These are phyloP conservation scores for Telmatherina bonti DNA, from an alignment of 2,797 vertebrate species.

Conservation along the genomic window DNA sequence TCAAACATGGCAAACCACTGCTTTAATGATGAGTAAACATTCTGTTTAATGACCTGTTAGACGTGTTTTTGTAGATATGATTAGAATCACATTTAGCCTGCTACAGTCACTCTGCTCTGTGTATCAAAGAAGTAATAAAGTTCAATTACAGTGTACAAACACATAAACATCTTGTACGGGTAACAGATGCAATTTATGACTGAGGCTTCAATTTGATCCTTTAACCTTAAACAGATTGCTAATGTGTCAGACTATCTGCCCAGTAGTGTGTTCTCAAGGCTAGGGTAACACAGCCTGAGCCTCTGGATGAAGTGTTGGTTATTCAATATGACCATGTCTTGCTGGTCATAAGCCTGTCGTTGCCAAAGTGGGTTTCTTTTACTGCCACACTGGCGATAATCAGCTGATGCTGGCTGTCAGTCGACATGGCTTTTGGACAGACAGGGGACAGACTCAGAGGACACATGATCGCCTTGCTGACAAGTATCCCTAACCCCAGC, in stretches of 20 bases:
- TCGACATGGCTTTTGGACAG: slow-evolving; percentile 62
- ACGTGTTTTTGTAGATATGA: slow-evolving; percentile 39
- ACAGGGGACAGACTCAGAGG: slow-evolving; percentile 73
- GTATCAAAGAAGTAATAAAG: slow-evolving; percentile 60
- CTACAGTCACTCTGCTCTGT: slow-evolving; percentile 17
- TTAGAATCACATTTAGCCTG: slow-evolving; percentile 30
- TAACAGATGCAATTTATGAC: slow-evolving; percentile 75
- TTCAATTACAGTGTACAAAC: slow-evolving; percentile 63
- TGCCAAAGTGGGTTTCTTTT: slow-evolving; percentile 81
- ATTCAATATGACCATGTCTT: slow-evolving; percentile 76
- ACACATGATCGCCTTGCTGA: slow-evolving; percentile 74
- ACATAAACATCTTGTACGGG: slow-evolving; percentile 70
- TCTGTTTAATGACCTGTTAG: slow-evolving; percentile 53
- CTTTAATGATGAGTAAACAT: slow-evolving; percentile 53
- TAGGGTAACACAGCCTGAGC: slow-evolving; percentile 63
- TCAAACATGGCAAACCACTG: slow-evolving; percentile 53
- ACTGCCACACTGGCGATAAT: slow-evolving; percentile 81
- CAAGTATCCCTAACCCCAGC: slow-evolving; percentile 78
- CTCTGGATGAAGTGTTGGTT: slow-evolving; percentile 76
- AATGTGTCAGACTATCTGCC: slow-evolving; percentile 78
- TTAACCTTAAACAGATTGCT: slow-evolving; percentile 80
- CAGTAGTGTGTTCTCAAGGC: slow-evolving; percentile 73
- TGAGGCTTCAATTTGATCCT: slow-evolving; percentile 70
- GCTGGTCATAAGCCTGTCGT: slow-evolving; percentile 75
- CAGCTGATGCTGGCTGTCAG: slow-evolving; percentile 82